These are phyloP conservation scores for Montipora cactus DNA, from an alignment of 64 coral and sea anemone genomes.

Conservation along the genomic window DNA sequence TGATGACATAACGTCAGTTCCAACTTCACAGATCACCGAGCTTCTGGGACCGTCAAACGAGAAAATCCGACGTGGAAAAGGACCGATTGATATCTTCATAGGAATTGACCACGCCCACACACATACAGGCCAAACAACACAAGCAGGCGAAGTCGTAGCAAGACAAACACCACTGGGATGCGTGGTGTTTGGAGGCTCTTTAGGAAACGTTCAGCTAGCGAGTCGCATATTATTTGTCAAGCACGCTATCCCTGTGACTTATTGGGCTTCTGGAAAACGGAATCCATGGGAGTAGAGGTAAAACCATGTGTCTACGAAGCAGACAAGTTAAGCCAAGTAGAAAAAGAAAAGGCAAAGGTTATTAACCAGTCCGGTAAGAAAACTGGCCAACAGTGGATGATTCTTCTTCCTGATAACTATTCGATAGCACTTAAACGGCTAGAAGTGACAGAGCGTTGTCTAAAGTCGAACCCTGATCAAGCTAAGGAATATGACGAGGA, in stretches of 20 bases:
- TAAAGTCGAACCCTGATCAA: conserved; percentile 54
- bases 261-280: conserved; percentile 52
- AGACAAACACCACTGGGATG: conserved; percentile 47
- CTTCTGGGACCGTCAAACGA: conserved; percentile 48
- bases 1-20: conserved; percentile 29
- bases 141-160: conserved; percentile 19
- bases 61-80: conserved; percentile 4
- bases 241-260: conserved; percentile 2
- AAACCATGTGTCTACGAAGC: conserved; percentile 41
- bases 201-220: neutral
- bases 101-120: conserved; percentile 49
- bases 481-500: conserved; percentile 42
- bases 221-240: conserved; percentile 1
- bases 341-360: conserved; percentile 44
- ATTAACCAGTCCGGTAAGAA: conserved; percentile 42
- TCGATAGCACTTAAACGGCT: conserved; percentile 41
- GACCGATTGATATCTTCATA: conserved; percentile 14
- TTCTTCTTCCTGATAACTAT: conserved; percentile 67
- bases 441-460: conserved; percentile 38
- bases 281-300: conserved; percentile 32
- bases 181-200: conserved; percentile 51
- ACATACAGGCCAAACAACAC: conserved; percentile 37
- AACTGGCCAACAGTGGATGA: conserved; percentile 60
- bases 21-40: conserved; percentile 25
- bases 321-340: conserved; percentile 31